Evolutionary conservation across 2,113 vertebrate species (phyloP), one percentile per base, ranked within the genome.

Genomic region (Chaetops frenatus): DNA sequence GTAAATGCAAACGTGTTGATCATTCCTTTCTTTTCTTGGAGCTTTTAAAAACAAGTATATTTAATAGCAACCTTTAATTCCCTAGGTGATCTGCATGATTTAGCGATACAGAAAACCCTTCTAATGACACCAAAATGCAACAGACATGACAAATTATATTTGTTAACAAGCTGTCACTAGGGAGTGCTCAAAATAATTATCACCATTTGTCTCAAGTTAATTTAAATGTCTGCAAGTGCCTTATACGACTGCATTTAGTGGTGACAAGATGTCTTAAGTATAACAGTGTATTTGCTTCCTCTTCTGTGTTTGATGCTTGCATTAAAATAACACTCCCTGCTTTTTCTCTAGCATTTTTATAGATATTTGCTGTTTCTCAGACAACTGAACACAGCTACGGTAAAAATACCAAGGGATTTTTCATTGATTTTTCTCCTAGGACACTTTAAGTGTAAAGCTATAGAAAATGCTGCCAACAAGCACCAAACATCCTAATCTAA

Each of bases 141-240:
- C 20, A 77, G 50, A 24, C 45, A 84, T 48, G 93, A 86, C 51
- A 94, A 90, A 95, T 82, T 81, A 28, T 80, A 88, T 91, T 91
- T 94, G 91, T 94, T 91, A 94, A 96, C 77, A 81, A 35, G 38
- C 79, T 88, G 81, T 95, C 94, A 90, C 73, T 78, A 17, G 85
- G 77, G 61, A 91, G 58, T n/a, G 40, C 62, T 95, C 86, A 82
- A 94, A 88, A 94, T 94, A 81, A 96, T 94, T 93, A 94, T 88
- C 88, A 83, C 87, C 2, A 24, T 90, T 96, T 93, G 66, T 92
- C 79, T 91, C 44, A 73, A 71, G 62, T 67, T 90, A 84, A 94
- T 86, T 65, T 94, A 64, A 91, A 96, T 92, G 95, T 90, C 79
- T 94, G 35, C 36, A 60, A 96, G 81, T 44, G 79, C 51, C 36